These are phyloP conservation scores for Hyperopisus bebe DNA, from an alignment of 2,113 vertebrate genomes.

Conservation along the genomic window DNA sequence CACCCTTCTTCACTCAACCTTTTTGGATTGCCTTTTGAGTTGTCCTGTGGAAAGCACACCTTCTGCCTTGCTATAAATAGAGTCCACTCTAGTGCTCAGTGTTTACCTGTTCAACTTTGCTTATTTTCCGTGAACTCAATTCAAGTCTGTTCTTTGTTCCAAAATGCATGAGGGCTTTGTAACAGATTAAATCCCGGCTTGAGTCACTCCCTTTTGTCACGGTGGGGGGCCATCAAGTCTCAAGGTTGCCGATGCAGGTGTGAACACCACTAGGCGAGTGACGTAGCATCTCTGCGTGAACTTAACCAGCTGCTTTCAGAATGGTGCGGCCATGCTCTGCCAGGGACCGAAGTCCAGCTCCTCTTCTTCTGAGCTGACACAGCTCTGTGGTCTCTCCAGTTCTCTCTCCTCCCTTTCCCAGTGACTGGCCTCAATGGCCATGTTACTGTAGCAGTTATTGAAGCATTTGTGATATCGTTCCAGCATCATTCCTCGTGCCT, in stretches of 20 bases:
- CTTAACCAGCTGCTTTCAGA: not conserved
- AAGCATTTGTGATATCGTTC: not conserved
- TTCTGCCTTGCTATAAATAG: slow-evolving; percentile 15
- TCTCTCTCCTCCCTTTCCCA: not conserved
- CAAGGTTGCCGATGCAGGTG: not conserved
- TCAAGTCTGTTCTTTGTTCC: not conserved
- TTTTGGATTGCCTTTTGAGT: not conserved
- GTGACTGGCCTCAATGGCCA: not conserved
- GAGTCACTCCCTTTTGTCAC: not conserved
- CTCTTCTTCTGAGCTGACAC: not conserved
- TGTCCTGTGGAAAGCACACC: not conserved
- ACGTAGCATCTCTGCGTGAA: not conserved
- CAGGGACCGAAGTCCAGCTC: not conserved
- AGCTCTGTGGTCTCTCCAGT: not conserved
- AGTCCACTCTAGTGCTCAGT: not conserved
- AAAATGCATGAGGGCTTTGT: not conserved
- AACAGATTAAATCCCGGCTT: not conserved
- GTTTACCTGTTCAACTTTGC: not conserved
- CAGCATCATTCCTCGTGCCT: not conserved
- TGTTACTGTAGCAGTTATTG: not conserved
- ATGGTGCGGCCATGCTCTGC: not conserved
- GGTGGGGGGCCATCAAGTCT: not conserved
- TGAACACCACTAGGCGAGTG: not conserved
- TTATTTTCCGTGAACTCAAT: not conserved
- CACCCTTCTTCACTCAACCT: not conserved